Evolutionary conservation across 2,888 invertebrate genomes (phyloP).

Genomic region (Caenorhabditis angaria): DNA sequence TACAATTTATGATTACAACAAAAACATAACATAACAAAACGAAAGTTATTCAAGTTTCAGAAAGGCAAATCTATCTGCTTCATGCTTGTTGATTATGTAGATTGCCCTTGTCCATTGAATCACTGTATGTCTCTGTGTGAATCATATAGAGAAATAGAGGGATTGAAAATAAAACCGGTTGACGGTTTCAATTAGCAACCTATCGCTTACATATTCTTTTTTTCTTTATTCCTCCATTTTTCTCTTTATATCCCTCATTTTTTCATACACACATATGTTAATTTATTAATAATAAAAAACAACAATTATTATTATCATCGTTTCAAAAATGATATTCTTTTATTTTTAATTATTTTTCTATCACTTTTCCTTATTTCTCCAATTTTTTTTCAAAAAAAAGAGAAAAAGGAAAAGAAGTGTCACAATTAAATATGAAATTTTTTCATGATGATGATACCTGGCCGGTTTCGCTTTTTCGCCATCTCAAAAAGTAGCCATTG

Average conservation of each 20-base stretch:
- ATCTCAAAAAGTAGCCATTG: slow-evolving; percentile 7
- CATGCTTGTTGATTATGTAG: slow-evolving; percentile 4
- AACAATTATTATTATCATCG: not conserved
- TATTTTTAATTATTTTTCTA: not conserved
- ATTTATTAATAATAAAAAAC: not conserved
- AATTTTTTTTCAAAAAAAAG: not conserved
- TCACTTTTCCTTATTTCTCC: not conserved
- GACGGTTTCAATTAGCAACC: slow-evolving; percentile 51
- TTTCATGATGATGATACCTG: slow-evolving; percentile 15
- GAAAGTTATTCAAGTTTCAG: slow-evolving; percentile 45
- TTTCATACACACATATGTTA: not conserved
- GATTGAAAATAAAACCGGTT: slow-evolving; percentile 40
- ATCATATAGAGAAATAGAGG: not conserved
- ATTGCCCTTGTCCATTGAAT: slow-evolving; percentile 28
- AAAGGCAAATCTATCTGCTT: slow-evolving; percentile 1
- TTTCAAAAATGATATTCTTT: not conserved
- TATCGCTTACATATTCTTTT: slow-evolving; percentile 17
- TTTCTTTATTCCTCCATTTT: not conserved
- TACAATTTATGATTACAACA: not conserved
- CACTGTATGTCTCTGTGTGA: slow-evolving; percentile 15
- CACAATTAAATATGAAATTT: too few relatives aligned
- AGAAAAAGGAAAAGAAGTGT: too few relatives aligned
- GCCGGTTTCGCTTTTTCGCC: slow-evolving; percentile 8
- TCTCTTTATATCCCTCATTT: not conserved
- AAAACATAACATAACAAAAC: slow-evolving; percentile 14